A percentile compares a stretch with the other conserved stretches of the same genome.
Conservation (phyloP, 2,797 vertebrate genomes). For the Spinus pinus region DNA sequence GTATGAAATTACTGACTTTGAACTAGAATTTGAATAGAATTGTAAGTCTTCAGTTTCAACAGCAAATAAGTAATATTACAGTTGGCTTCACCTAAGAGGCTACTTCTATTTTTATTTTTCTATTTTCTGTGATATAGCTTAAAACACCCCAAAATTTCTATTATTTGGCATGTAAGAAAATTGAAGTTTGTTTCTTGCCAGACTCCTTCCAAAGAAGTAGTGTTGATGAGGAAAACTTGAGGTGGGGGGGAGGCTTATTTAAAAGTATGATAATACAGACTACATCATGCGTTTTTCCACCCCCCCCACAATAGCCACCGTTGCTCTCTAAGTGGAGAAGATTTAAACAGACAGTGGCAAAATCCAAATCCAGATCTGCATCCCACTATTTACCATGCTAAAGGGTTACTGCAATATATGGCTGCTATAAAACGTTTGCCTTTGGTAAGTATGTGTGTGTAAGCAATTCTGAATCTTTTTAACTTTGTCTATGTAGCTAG, state of each 20-base stretch:
- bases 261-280: background rate
- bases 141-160: background rate
- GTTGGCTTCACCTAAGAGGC: background rate
- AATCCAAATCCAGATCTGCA: slow-evolving; percentile 92
- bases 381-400: slow-evolving; percentile 97
- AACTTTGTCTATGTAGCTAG: background rate
- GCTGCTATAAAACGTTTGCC: slow-evolving; percentile 90
- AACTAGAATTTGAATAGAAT: background rate
- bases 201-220: slow-evolving; percentile 2
- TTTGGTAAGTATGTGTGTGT: slow-evolving; percentile 81
- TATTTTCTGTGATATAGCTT: background rate
- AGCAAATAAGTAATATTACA: background rate
- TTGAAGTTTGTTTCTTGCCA: background rate
- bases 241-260: background rate
- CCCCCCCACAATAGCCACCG: slow-evolving; percentile 83
- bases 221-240: background rate
- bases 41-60: background rate
- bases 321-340: slow-evolving; percentile 98
- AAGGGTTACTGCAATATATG: slow-evolving; percentile 95
- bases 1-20: background rate
- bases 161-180: background rate
- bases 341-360: slow-evolving; percentile 98
- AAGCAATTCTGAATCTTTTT: slow-evolving; percentile 21
- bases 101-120: background rate
- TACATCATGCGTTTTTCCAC: slow-evolving; percentile 53